A percentile compares a stretch with the other conserved stretches of the same genome.
phyloP scores from a whole-genome alignment of 2,888 invertebrate genomes.

The Deroplatys truncata region DNA sequence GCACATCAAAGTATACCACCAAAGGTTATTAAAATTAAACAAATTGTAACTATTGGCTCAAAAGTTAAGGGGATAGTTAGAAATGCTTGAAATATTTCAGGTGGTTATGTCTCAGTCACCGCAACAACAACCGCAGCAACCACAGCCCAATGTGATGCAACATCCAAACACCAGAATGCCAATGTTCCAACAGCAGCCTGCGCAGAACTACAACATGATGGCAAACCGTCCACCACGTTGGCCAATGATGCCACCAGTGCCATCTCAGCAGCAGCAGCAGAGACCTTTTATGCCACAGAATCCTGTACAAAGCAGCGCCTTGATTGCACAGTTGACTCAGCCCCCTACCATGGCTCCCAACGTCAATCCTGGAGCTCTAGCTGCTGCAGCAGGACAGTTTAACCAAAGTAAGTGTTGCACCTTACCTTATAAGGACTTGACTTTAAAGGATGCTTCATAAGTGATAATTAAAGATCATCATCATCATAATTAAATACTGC shows the following conservation, averaged over 20 bases:
- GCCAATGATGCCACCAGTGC: constrained; percentile 44
- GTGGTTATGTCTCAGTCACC: constrained; percentile 26
- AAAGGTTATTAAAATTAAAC: too few species aligned
- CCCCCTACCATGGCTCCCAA: constrained; percentile 45
- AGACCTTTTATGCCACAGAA: constrained; percentile 25
- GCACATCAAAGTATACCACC: too few species aligned
- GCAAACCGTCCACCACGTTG: constrained; percentile 55
- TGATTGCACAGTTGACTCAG: constrained; percentile 56
- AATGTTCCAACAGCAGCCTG: background rate
- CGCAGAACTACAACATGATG: constrained; percentile 27
- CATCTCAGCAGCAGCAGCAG: constrained; percentile 32
- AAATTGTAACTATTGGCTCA: too few species aligned
- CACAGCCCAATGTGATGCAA: constrained; percentile 18
- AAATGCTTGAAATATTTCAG: background rate
- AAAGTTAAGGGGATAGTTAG: too few species aligned
- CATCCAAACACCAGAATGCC: background rate
- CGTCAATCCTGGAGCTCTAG: background rate
- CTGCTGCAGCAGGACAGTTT: background rate
- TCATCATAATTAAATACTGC: too few species aligned
- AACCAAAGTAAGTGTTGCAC: background rate
- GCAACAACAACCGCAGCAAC: constrained; percentile 33
- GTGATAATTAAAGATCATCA: too few species aligned
- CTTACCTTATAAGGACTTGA: background rate
- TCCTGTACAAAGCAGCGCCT: constrained; percentile 47
- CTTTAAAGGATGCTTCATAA: too few species aligned